Base-by-base conservation (phyloP, 2,797 vertebrate species). In the Sebastes reedi region DNA sequence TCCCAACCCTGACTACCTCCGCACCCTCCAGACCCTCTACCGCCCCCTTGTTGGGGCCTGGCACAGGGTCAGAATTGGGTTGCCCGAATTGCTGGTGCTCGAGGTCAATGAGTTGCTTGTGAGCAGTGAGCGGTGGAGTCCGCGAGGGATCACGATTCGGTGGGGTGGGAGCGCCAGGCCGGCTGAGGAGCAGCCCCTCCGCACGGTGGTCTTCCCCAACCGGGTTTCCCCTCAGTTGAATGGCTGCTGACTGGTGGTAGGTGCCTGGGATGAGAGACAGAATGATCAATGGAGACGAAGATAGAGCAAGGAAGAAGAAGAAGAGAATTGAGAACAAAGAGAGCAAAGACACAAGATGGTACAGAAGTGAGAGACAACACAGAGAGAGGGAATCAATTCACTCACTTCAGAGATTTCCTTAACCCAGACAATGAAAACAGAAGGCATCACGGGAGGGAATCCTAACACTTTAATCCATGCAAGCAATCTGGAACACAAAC, bases 11-110 rank as follows among this genome's bases (percentile, higher is more conserved):
- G 52, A 82, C 72, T 18, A 90, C 87, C 75, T 96, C 96, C 27
- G 91, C 92, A 0, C 92, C 93, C 3, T 94, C 94, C 0, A 92
- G 73, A 66, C 92, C 92, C 73, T 97, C 96, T 86, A 93, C 84
- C 0, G 90, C 91, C 0, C 90, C 93, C 79, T 96, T 96, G 86
- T 93, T 88, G 14, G 88, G 81, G 0, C 81, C 91, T 32, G 79
- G 67, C 55, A 78, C 12, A 60, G 79, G 10, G 7, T 80, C 81
- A 25, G 85, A 67, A 30, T 60, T 80, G 18, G 82, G 27, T 59
- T 86, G 77, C 18, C 24, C 81, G 39, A 42, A 42, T 60, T 20
- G 34, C 25, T 86, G 91, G 69, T 86, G 88, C 74, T 88, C 81
- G n/a, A 79, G 93, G 20, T 77, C 79, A 10, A 64, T 60, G 20